phyloP scores from a whole-genome alignment of 2,888 invertebrate species.

The Hermodice carunculata region DNA sequence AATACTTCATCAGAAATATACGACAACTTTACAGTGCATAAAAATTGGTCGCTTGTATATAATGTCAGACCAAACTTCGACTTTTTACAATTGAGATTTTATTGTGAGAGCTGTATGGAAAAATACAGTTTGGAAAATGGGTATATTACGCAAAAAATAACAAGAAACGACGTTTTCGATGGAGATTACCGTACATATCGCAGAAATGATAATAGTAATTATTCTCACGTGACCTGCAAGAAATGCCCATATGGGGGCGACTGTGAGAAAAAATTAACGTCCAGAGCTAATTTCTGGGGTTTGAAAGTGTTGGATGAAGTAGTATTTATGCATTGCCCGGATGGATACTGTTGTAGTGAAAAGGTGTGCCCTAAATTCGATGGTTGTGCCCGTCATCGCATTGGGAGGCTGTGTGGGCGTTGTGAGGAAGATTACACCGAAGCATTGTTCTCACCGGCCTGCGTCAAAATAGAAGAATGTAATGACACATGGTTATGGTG shows the following conservation, averaged over 20 bases:
- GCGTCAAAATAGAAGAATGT: neutral
- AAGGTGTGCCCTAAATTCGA: neutral
- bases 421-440: neutral
- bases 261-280: neutral
- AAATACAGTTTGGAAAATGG: neutral
- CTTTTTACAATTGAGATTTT: too few relatives aligned
- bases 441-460: constrained; percentile 7
- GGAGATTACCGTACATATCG: too few relatives aligned
- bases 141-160: too few relatives aligned
- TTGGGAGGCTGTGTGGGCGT: neutral
- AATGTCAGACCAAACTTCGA: too few relatives aligned
- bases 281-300: constrained; percentile 12
- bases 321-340: neutral
- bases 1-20: neutral
- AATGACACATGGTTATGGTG: neutral
- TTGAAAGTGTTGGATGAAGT: neutral
- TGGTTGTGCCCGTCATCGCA: neutral
- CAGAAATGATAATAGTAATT: too few relatives aligned
- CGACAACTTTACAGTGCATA: neutral
- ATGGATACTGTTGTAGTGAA: constrained; percentile 2
- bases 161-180: too few relatives aligned
- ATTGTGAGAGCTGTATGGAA: constrained; percentile 2
- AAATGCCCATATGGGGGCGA: constrained; percentile 10
- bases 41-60: neutral
- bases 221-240: neutral